Base-by-base conservation (phyloP, 2,797 vertebrate genomes). In the Pelobates cultripes region DNA sequence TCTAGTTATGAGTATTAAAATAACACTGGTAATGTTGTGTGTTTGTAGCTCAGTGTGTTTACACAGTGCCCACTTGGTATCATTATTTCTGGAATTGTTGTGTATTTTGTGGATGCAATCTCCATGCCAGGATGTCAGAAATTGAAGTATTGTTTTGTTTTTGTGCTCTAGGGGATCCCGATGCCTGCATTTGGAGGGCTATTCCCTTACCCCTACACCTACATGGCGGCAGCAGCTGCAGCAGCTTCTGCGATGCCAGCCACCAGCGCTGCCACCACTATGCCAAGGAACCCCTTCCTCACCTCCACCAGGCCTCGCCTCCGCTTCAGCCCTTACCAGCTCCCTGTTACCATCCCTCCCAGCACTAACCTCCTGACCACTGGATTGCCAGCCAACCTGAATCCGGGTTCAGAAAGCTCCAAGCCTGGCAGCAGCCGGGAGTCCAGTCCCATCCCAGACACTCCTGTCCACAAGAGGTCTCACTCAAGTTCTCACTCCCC, bases 121-220 rank as follows among this genome's bases (percentile, higher is more conserved):
- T 28, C 28, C 28, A 28, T 28, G 28, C 28, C 28, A 28, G 28
- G 28, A 2, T 28, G 28, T 28, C 47, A 51, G 5, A 51, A 51
- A 51, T 51, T 51, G 47, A 51, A 51, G 10, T 51, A 43, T 15
- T 57, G 55, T 57, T 14, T 57, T 15, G 8, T 57, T 57, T 57
- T 57, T 57, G 9, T 57, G 88, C 87, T 45, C 0, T 93, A 99
- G 98, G 97, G 97, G 93, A 98, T 99, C 89, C 97, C 97, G 70
- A 97, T 99, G 97, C 97, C 97, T 90, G 95, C 97, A 3, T 99
- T 99, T 45, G 97, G 97, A 68, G 97, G 98, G 85, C 94, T 99
- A 61, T 99, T 99, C 88, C 97, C 98, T 1, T 99, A 98, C 78
- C 97, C 97, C 0, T 99, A 99, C 93, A 99, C 97, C 87, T 99